phyloP scores from a whole-genome alignment of 2,888 invertebrate genomes.

The Nasonovia ribisnigri region DNA sequence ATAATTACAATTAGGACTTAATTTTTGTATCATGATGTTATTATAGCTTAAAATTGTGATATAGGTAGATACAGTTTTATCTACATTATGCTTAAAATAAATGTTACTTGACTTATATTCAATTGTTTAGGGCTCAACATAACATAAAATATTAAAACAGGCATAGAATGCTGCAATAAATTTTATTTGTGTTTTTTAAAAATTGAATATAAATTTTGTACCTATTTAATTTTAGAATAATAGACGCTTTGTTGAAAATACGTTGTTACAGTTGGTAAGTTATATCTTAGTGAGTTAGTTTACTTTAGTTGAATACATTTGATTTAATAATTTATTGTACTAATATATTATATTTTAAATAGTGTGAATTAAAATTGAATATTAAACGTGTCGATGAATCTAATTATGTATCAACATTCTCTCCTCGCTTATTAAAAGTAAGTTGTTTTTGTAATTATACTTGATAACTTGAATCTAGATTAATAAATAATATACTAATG shows the following conservation, averaged over 20 bases:
- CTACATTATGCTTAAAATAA: neutral
- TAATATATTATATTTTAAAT: neutral
- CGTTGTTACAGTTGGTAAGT: neutral
- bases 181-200: neutral
- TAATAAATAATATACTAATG: too few relatives aligned
- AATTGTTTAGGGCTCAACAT: too few relatives aligned
- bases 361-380: conserved; percentile 52
- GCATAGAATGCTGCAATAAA: neutral
- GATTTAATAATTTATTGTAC: neutral
- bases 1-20: neutral
- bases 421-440: conserved; percentile 45
- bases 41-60: too few relatives aligned
- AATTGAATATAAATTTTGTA: neutral
- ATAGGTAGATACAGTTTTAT: too few relatives aligned
- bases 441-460: conserved; percentile 1
- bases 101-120: neutral
- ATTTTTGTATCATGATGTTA: neutral
- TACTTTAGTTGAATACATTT: neutral
- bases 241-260: neutral
- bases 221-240: conserved; percentile 15
- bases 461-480: too few relatives aligned
- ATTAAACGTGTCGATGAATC: conserved; percentile 37
- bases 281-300: neutral
- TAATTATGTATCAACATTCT: conserved; percentile 35
- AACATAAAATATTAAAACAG: neutral